Evolutionary conservation across 2,888 invertebrate species (phyloP).

Genomic region (Terebella lapidaria): DNA sequence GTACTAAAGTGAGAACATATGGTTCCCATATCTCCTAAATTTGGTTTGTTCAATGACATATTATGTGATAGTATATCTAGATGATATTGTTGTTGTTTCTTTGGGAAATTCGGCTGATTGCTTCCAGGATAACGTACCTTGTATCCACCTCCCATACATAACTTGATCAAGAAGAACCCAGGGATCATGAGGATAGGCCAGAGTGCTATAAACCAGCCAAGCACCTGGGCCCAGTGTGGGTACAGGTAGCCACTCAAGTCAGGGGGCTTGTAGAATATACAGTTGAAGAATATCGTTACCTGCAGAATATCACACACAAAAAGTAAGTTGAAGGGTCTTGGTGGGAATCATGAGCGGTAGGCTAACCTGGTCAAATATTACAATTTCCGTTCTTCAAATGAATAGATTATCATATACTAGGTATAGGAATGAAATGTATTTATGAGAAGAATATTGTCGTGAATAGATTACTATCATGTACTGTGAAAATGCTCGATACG

Average conservation of each 20-base stretch:
- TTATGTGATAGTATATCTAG: neutral
- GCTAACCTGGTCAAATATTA: too few species aligned
- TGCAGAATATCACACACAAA: constrained; percentile 20
- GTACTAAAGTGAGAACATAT: neutral
- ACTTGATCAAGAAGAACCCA: constrained; percentile 39
- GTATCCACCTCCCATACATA: constrained; percentile 42
- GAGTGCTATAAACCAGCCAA: constrained; percentile 52
- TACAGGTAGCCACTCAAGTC: constrained; percentile 37
- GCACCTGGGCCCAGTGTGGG: constrained; percentile 40
- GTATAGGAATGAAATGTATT: too few species aligned
- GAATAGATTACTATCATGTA: too few species aligned
- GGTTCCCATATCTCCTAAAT: neutral
- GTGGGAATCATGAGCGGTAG: too few species aligned
- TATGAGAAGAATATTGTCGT: too few species aligned
- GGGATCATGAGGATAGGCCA: constrained; percentile 47
- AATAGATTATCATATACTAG: too few species aligned
- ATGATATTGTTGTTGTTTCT: too few species aligned
- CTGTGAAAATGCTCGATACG: too few species aligned
- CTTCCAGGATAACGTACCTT: constrained; percentile 33
- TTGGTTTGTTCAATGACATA: too few species aligned
- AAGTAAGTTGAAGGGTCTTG: neutral
- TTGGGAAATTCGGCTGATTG: neutral
- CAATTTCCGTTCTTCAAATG: too few species aligned
- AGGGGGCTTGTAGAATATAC: constrained; percentile 38
- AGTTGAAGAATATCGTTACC: constrained; percentile 40